phyloP scores from a whole-genome alignment of 2,797 vertebrate genomes.

The Chrosomus eos region DNA sequence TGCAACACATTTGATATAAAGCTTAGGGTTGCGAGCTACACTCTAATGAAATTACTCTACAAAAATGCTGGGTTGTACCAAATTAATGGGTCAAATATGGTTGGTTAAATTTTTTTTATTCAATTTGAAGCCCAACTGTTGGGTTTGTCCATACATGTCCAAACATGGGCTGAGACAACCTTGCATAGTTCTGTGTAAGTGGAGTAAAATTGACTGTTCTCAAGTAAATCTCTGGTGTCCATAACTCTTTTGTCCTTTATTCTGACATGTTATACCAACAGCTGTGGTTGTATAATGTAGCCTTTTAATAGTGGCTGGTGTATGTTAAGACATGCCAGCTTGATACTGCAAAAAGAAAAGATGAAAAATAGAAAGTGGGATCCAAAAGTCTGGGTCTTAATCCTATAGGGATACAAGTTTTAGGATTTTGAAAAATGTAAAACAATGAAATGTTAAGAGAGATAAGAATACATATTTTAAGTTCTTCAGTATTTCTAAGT shows the following conservation, averaged over 20 bases:
- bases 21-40: too few relatives aligned
- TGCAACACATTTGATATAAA: neutral
- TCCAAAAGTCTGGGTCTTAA: neutral
- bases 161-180: too few relatives aligned
- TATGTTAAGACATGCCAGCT: neutral
- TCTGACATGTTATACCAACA: neutral
- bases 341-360: neutral
- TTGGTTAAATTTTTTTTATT: too few relatives aligned
- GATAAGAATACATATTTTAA: neutral
- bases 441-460: neutral
- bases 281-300: neutral
- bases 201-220: neutral
- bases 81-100: neutral
- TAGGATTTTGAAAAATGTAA: neutral
- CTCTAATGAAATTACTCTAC: too few relatives aligned
- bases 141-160: too few relatives aligned
- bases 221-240: neutral
- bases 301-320: neutral
- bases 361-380: neutral
- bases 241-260: neutral
- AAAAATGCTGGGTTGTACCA: neutral
- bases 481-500: neutral
- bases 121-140: too few relatives aligned
- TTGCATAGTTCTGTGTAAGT: neutral
- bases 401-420: neutral